Conservation (phyloP, 2,113 vertebrate genomes). For the Climacteris rufus region DNA sequence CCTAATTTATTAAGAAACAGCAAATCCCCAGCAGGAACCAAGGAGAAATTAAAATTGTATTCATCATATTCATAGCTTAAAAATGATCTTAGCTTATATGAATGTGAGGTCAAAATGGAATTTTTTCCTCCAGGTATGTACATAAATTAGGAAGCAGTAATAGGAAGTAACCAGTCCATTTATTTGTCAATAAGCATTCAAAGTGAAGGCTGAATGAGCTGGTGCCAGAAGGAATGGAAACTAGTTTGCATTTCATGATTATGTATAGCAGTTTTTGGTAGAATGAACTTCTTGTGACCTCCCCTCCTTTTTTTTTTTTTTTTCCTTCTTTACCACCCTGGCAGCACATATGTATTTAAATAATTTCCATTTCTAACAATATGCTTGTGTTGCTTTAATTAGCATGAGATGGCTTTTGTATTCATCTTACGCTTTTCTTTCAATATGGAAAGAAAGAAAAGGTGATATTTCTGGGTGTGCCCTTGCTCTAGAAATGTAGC, state of each 20-base stretch:
- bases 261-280: conserved; percentile 51
- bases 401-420: background rate
- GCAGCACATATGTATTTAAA: background rate
- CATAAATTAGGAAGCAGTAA: conserved; percentile 63
- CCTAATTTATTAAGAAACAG: conserved; percentile 58
- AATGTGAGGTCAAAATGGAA: conserved; percentile 53
- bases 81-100: conserved; percentile 40
- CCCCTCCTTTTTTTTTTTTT: background rate
- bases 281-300: conserved; percentile 51
- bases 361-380: conserved; percentile 15
- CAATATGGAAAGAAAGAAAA: background rate
- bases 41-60: conserved; percentile 52
- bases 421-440: background rate
- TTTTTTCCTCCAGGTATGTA: conserved; percentile 67
- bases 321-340: background rate
- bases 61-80: conserved; percentile 26
- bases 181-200: conserved; percentile 68
- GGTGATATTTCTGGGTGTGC: background rate
- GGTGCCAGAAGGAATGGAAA: conserved; percentile 56
- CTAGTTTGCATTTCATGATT: conserved; percentile 64
- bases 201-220: conserved; percentile 47
- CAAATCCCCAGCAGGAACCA: conserved; percentile 46
- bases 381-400: background rate
- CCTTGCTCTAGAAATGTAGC: background rate
- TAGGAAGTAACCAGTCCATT: conserved; percentile 61